Conservation (phyloP, 2,888 invertebrate species). For the Sicus ferrugineus region DNA sequence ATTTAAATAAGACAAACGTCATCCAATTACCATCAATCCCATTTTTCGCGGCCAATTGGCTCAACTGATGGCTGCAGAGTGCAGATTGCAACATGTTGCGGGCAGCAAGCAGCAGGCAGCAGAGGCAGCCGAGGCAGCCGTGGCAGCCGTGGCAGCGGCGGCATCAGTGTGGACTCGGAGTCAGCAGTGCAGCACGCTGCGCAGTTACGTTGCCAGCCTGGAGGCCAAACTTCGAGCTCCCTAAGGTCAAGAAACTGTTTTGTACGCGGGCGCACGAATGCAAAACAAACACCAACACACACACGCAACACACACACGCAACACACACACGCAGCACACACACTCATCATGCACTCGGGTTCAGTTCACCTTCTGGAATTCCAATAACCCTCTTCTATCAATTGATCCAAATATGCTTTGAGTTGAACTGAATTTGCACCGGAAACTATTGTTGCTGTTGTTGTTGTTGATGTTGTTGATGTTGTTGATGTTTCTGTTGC, state of each 20-base stretch:
- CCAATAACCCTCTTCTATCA: conserved; percentile 24
- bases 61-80: not conserved
- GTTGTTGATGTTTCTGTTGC: conserved; percentile 11
- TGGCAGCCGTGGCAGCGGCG: no score
- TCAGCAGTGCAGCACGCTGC: conserved; percentile 14
- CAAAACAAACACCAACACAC: not conserved
- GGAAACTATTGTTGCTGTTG: conserved; percentile 6
- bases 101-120: not conserved
- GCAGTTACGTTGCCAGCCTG: conserved; percentile 29
- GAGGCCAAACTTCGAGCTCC: conserved; percentile 19
- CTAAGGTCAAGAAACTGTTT: conserved; percentile 51
- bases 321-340: not conserved
- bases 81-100: not conserved
- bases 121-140: no score
- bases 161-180: no score
- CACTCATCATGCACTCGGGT: not conserved
- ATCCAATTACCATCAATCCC: conserved; percentile 59
- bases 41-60: conserved; percentile 34
- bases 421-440: not conserved
- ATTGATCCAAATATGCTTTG: conserved; percentile 18
- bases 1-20: conserved; percentile 43
- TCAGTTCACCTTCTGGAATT: conserved; percentile 27
- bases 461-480: conserved; percentile 12
- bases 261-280: conserved; percentile 20
- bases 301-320: not conserved